A percentile compares a stretch with the other conserved stretches of the same genome.
These are phyloP conservation scores for Hirtodrosophila alboralis DNA, from an alignment of 2,888 invertebrate genomes.

Conservation along the genomic window DNA sequence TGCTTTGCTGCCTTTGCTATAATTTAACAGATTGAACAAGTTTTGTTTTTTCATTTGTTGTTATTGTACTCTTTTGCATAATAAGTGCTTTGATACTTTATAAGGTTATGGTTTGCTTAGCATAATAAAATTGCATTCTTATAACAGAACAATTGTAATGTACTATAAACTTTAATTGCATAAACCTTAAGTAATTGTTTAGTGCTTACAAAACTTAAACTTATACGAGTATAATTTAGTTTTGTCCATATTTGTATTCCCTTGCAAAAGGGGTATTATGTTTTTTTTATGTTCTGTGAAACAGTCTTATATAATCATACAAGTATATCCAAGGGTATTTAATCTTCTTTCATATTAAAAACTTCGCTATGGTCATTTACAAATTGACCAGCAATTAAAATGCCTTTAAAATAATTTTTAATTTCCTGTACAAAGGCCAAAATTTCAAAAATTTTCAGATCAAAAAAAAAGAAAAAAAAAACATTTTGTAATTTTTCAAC, in stretches of 20 bases:
- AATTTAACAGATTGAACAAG: conserved; percentile 41
- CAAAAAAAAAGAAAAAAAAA: conserved; percentile 16
- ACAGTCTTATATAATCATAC: too few relatives aligned
- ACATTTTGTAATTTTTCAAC: conserved; percentile 37
- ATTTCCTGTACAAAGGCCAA: conserved; percentile 31
- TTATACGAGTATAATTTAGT: too few relatives aligned
- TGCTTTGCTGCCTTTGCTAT: conserved; percentile 43
- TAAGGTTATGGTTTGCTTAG: too few relatives aligned
- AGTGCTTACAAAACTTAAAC: too few relatives aligned
- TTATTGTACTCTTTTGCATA: conserved; percentile 1
- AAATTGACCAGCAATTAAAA: conserved; percentile 22
- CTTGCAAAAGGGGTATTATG: too few relatives aligned
- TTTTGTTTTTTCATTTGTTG: conserved; percentile 30
- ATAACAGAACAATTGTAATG: not conserved
- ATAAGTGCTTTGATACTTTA: not conserved
- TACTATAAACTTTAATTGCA: not conserved
- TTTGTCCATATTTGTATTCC: too few relatives aligned
- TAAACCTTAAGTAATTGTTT: too few relatives aligned
- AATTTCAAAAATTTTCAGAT: conserved; percentile 10
- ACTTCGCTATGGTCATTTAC: not conserved
- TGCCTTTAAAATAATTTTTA: conserved; percentile 17
- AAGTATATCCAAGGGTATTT: too few relatives aligned
- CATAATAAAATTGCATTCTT: too few relatives aligned
- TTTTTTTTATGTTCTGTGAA: too few relatives aligned
- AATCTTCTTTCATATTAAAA: not conserved